Evolutionary conservation across 2,888 invertebrate species (phyloP), one percentile per base, ranked within the genome.

Genomic region (Ditula angustiorana): DNA sequence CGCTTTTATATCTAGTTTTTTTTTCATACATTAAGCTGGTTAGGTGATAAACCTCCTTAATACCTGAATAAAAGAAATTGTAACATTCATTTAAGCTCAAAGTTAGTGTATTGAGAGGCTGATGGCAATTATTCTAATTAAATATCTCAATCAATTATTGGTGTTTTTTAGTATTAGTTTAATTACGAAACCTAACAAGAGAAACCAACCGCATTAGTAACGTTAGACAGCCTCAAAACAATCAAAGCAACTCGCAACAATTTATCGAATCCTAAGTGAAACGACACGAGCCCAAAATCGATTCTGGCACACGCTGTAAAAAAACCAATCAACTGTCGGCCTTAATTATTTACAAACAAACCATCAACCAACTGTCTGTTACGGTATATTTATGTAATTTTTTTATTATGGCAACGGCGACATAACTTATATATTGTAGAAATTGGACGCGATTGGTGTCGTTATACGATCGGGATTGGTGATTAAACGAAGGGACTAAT

Each of bases 321-420:
- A 62, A 33, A 65, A 52, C 46, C 53, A 65, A 67, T 68, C 68
- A 64, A 53, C 68, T 49, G 24, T 56, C 59, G 33, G n/a, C 50
- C 62, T 66, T 74, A 74, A 78, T 76, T 73, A 78, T 76, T 71
- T 71, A 70, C 73, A 77, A 77, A 76, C 73, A 75, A 61, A 73
- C 71, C 69, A 76, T 77, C 69, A 74, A 72, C 60, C 61, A 70
- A 56, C 53, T 69, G 70, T 71, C 76, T 72, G 77, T 73, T 74
- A 72, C 66, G 58, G 58, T 71, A 75, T 76, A 74, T 77, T 79
- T 78, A 78, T 77, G 74, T 74, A 71, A 69, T 66, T 67, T 70
- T 73, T 73, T 76, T 78, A 76, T 77, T 78, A 79, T 76, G 73
- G 70, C 74, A 74, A 77, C 72, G 74, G 72, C 35, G 53, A 30